phyloP scores from a whole-genome alignment of 2,888 invertebrate genomes.

The Itoplectis maculator region DNA sequence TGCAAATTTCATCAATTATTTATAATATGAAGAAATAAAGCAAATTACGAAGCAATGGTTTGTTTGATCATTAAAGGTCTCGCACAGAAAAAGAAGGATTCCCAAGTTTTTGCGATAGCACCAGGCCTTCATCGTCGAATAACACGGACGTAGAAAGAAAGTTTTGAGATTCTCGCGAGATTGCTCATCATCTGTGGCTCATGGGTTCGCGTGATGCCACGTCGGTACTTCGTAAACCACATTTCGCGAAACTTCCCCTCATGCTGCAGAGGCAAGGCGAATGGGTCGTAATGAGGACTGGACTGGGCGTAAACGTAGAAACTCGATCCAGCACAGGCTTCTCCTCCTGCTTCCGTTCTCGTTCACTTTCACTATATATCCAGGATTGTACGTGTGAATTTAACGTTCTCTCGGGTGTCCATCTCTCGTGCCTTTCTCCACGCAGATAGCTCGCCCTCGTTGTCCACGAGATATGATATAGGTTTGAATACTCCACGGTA shows the following conservation, averaged over 20 bases:
- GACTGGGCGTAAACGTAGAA: conserved; percentile 54
- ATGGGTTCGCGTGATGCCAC: conserved; percentile 52
- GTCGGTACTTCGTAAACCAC: conserved; percentile 58
- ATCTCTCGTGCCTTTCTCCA: neutral
- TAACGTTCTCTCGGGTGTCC: conserved; percentile 30
- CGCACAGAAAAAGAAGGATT: neutral
- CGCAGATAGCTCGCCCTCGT: neutral
- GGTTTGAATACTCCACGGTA: conserved; percentile 6
- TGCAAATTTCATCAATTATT: neutral
- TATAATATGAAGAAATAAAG: conserved; percentile 4
- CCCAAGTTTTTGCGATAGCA: neutral
- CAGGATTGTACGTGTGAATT: conserved; percentile 48
- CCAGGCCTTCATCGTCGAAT: neutral
- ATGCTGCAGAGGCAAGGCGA: conserved; percentile 29
- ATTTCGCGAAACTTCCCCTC: conserved; percentile 56
- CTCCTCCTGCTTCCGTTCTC: conserved; percentile 17
- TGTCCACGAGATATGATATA: conserved; percentile 9
- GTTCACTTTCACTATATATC: conserved; percentile 43
- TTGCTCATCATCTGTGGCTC: conserved; percentile 55
- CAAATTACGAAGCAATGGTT: neutral
- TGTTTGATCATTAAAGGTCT: conserved; percentile 1
- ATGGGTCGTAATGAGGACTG: conserved; percentile 61
- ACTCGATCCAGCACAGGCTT: conserved; percentile 44
- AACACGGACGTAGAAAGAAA: conserved; percentile 32
- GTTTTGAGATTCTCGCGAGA: conserved; percentile 58